phyloP scores from a whole-genome alignment of 2,797 vertebrate genomes.

The Myotis daubentonii region DNA sequence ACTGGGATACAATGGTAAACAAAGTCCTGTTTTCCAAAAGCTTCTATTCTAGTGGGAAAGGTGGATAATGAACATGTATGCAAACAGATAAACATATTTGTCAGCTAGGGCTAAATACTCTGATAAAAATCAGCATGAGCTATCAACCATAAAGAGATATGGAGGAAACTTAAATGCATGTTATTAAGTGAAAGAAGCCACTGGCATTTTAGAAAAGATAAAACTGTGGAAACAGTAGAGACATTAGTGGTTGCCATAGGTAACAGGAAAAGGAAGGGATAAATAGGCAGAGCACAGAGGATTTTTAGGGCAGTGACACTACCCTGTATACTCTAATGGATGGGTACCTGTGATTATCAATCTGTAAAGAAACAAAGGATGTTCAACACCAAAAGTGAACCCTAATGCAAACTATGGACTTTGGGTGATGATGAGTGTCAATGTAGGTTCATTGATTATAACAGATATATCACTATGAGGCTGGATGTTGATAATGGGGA shows the following conservation, averaged over 20 bases:
- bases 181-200: not conserved
- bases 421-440: not conserved
- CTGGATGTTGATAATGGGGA: not conserved
- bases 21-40: not conserved
- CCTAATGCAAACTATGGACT: not conserved
- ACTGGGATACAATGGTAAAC: not conserved
- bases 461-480: not conserved
- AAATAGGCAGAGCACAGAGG: not conserved
- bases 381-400: not conserved
- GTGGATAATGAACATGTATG: not conserved
- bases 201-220: not conserved
- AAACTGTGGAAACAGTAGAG: not conserved
- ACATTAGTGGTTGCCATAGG: not conserved
- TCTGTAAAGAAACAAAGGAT: not conserved
- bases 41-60: not conserved
- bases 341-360: not conserved
- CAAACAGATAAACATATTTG: not conserved
- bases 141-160: not conserved
- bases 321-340: not conserved
- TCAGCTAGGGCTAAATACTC: not conserved
- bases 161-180: not conserved
- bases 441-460: not conserved
- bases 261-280: not conserved
- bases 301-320: not conserved
- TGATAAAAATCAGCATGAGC: slow-evolving; percentile 5